Evolutionary conservation across 1,140 invertebrate species (phyloP), one percentile per base, ranked within the genome.

Genomic region (Pogonus chalceus): DNA sequence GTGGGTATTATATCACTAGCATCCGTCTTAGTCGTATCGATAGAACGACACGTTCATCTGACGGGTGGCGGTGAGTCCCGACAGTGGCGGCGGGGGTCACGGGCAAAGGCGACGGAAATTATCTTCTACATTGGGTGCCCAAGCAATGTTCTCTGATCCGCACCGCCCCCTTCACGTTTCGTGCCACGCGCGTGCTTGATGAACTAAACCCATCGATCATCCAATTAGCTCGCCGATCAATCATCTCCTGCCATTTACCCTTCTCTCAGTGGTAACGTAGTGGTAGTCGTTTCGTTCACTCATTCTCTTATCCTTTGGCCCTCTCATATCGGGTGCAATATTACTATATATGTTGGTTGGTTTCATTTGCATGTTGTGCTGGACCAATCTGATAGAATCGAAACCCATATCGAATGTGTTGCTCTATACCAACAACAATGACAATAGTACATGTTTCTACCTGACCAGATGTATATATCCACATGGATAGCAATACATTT

Each of bases 201-300:
- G 67, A 70, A 70, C 67, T 69, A 68, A 65, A 66, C 59, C 62
- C 74, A 79, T 79, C 78, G 72, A 78, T 79, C 78, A 79, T 73
- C 74, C 76, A 79, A 79, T 79, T 79, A 79, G 74, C 62, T 60
- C 56, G 59, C 65, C 69, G 75, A 79, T 79, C 78, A 77, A 79
- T 79, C 78, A 79, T 78, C 69, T 59, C 61, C 55, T 71, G 69
- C 64, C 69, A 69, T 67, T 69, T 63, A 63, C 50, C 60, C 56
- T 60, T 62, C 60, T 59, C 61, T 60, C 61, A 60, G 53, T n/a
- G n/a, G n/a, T n/a, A n/a, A n/a, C n/a, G n/a, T n/a, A n/a, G n/a
- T n/a, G n/a, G n/a, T n/a, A n/a, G n/a, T n/a, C n/a, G n/a, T n/a
- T n/a, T n/a, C n/a, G n/a, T n/a, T n/a, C n/a, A n/a, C n/a, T n/a